Evolutionary conservation across 2,797 vertebrate genomes (phyloP).

Genomic region (Melopsittacus undulatus): DNA sequence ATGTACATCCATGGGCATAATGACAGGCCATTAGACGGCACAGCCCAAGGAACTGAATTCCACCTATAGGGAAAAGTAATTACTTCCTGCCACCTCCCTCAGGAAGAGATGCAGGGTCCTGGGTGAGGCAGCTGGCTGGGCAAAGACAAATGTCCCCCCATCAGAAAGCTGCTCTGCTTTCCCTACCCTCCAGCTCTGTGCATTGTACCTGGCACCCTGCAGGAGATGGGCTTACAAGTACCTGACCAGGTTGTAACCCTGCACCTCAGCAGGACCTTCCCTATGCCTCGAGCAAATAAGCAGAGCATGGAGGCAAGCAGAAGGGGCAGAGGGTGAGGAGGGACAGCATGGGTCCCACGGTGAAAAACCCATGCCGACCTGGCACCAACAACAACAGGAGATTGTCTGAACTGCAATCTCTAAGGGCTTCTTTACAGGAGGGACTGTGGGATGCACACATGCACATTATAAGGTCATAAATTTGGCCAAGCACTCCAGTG

Average conservation of each 20-base stretch:
- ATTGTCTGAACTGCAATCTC: rapidly evolving
- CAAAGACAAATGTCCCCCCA: background rate
- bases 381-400: rapidly evolving
- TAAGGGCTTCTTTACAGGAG: rapidly evolving
- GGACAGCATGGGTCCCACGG: background rate
- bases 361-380: rapidly evolving
- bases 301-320: background rate
- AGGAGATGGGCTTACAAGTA: background rate
- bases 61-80: background rate
- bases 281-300: rapidly evolving
- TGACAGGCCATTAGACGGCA: background rate
- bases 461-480: background rate
- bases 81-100: background rate
- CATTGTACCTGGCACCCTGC: rapidly evolving
- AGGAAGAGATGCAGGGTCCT: background rate
- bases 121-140: background rate
- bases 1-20: rapidly evolving
- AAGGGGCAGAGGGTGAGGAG: background rate
- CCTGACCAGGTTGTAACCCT: rapidly evolving
- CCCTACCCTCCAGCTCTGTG: background rate
- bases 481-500: background rate
- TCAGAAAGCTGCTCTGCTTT: background rate
- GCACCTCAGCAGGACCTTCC: background rate
- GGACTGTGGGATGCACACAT: background rate
- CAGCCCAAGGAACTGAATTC: background rate